These are phyloP conservation scores for Bettongia penicillata DNA, from an alignment of 2,113 vertebrate species.

Conservation along the genomic window DNA sequence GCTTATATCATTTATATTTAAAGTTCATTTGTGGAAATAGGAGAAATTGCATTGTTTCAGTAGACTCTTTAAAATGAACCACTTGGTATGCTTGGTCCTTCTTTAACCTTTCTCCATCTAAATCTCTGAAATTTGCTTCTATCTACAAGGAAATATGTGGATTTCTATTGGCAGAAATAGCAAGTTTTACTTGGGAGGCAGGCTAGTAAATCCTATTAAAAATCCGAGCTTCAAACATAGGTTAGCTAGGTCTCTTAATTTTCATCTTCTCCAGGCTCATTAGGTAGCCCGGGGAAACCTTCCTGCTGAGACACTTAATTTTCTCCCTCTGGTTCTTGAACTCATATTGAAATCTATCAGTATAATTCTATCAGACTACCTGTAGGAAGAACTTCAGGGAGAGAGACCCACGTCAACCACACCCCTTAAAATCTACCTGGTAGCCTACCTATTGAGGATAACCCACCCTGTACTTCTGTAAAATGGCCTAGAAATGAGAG, in stretches of 20 bases:
- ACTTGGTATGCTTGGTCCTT: not conserved
- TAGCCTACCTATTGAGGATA: not conserved
- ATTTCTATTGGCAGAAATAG: not conserved
- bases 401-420: not conserved
- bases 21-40: not conserved
- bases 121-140: not conserved
- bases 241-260: not conserved
- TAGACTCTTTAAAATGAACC: not conserved
- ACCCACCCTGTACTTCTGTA: not conserved
- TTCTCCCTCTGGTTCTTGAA: not conserved
- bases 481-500: not conserved
- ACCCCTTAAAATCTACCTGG: too few relatives aligned
- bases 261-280: not conserved
- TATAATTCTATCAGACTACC: not conserved
- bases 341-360: not conserved
- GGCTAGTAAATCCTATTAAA: not conserved
- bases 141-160: not conserved
- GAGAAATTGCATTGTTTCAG: not conserved
- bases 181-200: not conserved
- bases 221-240: not conserved
- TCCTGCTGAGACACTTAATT: not conserved
- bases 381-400: not conserved
- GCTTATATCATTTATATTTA: not conserved
- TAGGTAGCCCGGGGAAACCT: not conserved
- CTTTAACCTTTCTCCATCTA: not conserved